phyloP scores from a whole-genome alignment of 2,888 invertebrate species.

The Euplagia quadripunctaria region DNA sequence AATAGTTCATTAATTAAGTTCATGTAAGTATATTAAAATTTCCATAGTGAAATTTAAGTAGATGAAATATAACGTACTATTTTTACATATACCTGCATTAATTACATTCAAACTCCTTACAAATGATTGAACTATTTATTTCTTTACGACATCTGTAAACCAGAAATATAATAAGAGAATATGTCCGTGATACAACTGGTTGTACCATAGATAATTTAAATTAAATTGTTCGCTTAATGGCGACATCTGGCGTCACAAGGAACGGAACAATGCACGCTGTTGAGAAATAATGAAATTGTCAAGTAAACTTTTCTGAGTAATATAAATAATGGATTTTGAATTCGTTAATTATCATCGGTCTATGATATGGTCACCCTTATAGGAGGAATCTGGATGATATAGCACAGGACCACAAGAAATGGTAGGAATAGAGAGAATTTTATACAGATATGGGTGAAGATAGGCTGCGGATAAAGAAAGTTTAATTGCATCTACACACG shows the following conservation, averaged over 20 bases:
- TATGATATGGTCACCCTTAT: no score
- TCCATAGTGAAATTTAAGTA: no score
- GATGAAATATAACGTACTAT: no score
- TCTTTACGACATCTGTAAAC: neutral
- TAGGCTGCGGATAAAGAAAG: no score
- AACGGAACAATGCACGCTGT: neutral
- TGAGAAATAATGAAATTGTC: conserved; percentile 1
- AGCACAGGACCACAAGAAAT: neutral
- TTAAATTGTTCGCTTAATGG: conserved; percentile 12
- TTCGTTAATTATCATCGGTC: neutral
- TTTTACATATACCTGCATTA: no score
- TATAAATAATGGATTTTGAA: neutral
- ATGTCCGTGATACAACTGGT: neutral
- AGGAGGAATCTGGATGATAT: neutral
- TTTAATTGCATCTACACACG: neutral
- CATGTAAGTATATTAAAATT: no score
- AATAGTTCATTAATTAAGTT: no score
- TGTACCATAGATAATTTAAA: neutral
- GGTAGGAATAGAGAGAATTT: neutral
- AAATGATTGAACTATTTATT: neutral
- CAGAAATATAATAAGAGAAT: neutral
- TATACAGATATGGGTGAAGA: no score
- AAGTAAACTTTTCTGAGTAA: neutral
- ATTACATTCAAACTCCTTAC: neutral
- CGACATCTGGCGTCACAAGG: conserved; percentile 1